Percentiles rank a stretch among this genome's conserved stretches.
Conservation (phyloP, 2,113 vertebrate genomes). For the Emydocephalus ijimae region DNA sequence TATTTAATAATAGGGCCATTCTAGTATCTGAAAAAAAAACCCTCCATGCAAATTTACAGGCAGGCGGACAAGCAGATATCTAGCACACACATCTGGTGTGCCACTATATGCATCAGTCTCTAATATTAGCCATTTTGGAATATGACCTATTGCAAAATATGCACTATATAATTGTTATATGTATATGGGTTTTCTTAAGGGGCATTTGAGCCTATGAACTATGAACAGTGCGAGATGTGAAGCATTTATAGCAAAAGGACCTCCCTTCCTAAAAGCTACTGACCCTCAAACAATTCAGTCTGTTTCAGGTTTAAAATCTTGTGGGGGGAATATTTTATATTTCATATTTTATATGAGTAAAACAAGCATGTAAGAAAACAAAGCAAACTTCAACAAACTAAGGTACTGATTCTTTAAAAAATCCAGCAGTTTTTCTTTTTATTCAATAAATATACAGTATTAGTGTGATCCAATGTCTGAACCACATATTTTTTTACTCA, state of each 20-base stretch:
- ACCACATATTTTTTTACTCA: background rate
- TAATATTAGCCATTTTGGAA: background rate
- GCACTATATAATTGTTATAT: background rate
- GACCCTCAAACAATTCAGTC: background rate
- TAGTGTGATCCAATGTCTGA: background rate
- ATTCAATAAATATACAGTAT: background rate
- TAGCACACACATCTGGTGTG: background rate
- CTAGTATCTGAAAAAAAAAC: background rate
- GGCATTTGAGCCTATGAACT: background rate
- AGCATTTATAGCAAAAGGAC: background rate
- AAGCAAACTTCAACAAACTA: background rate
- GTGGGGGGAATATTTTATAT: background rate
- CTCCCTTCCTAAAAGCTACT: background rate
- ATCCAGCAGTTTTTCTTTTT: background rate
- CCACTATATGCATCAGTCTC: too few species aligned
- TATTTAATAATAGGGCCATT: background rate
- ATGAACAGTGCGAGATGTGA: background rate
- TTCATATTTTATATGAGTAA: background rate
- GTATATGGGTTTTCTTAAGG: background rate
- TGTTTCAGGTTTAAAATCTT: background rate
- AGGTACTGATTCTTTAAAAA: background rate
- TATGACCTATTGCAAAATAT: background rate
- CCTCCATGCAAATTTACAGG: background rate
- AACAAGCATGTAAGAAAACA: background rate
- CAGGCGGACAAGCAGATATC: background rate